Conservation (phyloP, 2,113 vertebrate species). For the Python bivittatus region DNA sequence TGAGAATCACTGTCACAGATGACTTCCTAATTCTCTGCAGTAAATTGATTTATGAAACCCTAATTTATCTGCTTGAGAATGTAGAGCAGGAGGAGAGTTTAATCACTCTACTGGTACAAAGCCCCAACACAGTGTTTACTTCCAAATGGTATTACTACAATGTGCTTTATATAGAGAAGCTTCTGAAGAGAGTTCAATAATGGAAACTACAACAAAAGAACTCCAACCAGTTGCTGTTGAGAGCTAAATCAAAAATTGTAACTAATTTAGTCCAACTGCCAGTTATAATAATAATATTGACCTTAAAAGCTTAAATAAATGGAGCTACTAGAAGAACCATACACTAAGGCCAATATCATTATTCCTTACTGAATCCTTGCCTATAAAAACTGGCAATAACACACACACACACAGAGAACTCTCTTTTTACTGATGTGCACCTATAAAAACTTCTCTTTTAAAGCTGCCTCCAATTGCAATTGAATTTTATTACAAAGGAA, state of each 20-base stretch:
- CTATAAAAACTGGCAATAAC: neutral
- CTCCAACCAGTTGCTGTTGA: neutral
- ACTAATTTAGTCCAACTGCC: neutral
- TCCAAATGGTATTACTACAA: neutral
- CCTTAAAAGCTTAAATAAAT: neutral
- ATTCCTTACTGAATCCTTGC: neutral
- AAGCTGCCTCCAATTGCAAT: neutral
- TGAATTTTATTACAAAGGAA: neutral
- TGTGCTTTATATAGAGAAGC: neutral
- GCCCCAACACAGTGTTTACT: neutral
- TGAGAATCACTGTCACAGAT: neutral
- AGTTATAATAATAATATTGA: neutral
- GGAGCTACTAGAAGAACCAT: neutral
- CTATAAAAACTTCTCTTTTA: neutral
- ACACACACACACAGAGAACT: neutral
- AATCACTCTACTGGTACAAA: neutral
- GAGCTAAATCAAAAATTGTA: neutral
- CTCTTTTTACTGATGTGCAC: neutral
- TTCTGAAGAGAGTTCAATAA: neutral
- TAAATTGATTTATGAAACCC: neutral
- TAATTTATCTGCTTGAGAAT: neutral
- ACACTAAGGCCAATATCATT: neutral
- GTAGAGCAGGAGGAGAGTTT: neutral
- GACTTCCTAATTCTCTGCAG: neutral
- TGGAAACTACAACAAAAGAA: neutral